phyloP scores from a whole-genome alignment of 1,140 invertebrate species.

The Temnothorax longispinosus region DNA sequence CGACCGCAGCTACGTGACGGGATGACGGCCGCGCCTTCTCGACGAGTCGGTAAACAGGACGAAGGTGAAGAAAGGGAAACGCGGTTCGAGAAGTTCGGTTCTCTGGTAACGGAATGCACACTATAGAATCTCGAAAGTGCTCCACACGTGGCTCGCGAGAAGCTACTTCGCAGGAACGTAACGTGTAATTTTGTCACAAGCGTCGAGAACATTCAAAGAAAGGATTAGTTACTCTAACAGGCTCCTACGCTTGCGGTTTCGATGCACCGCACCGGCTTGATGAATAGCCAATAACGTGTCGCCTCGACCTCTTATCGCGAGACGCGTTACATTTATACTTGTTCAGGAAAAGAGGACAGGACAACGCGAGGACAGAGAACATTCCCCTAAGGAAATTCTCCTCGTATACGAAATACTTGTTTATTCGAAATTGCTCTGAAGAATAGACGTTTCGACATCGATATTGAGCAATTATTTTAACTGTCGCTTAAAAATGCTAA shows the following conservation, averaged over 20 bases:
- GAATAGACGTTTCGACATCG: not conserved
- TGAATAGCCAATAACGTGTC: constrained; percentile 15
- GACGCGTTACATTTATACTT: constrained; percentile 2
- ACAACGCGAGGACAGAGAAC: not conserved
- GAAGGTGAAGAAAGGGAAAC: not conserved
- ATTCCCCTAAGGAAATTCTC: not conserved
- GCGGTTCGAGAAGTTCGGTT: not conserved
- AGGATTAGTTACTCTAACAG: constrained; percentile 20
- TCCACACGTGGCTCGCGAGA: not conserved
- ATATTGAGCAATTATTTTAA: not conserved
- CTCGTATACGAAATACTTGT: not conserved
- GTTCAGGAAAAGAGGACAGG: not conserved
- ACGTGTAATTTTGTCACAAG: constrained; percentile 50
- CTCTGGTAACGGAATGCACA: not conserved
- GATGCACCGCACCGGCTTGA: not conserved
- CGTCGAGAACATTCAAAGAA: not conserved
- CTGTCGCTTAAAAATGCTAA: not conserved
- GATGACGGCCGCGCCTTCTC: constrained; percentile 22
- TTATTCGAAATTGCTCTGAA: not conserved
- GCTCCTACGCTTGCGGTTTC: not conserved
- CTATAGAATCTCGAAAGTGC: not conserved
- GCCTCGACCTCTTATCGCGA: constrained; percentile 9
- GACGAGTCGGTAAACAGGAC: not conserved
- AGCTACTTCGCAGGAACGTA: not conserved
- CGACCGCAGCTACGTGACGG: constrained; percentile 33